These are phyloP conservation scores for Palythoa heliodiscus DNA, from an alignment of 92 coral and sea anemone species.

Conservation along the genomic window DNA sequence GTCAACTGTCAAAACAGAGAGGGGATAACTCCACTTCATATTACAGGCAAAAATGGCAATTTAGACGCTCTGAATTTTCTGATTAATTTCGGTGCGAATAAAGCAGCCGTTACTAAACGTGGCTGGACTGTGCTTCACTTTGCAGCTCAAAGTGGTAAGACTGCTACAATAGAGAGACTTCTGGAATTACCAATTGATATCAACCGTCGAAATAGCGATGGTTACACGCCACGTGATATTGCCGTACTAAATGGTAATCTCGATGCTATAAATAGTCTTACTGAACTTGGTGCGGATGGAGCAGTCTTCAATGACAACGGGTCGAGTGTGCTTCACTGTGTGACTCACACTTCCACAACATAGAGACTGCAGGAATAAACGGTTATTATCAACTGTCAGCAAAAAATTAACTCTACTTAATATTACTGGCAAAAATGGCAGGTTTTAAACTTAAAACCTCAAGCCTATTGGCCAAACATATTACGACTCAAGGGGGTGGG, in stretches of 20 bases:
- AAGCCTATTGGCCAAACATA: too few relatives aligned
- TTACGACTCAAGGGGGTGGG: too few relatives aligned
- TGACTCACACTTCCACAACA: neutral
- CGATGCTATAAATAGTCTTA: conserved; percentile 23
- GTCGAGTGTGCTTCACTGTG: neutral
- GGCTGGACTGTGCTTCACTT: neutral
- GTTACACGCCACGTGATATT: neutral
- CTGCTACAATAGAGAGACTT: neutral
- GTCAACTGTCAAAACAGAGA: neutral
- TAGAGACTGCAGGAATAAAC: neutral
- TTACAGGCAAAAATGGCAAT: neutral
- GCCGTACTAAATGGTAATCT: neutral
- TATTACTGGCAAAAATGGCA: neutral
- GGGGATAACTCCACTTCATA: neutral
- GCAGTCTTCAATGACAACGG: neutral
- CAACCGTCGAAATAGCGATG: neutral
- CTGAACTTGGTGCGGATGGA: conserved; percentile 21
- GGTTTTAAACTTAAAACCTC: too few relatives aligned
- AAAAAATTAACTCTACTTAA: neutral
- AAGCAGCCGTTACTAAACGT: neutral
- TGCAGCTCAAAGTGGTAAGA: neutral
- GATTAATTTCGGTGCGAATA: conserved; percentile 17
- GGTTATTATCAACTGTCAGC: neutral
- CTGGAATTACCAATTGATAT: neutral
- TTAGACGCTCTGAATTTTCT: conserved; percentile 21